Base-by-base conservation (phyloP, 2,888 invertebrate genomes). In the Acleris literana region DNA sequence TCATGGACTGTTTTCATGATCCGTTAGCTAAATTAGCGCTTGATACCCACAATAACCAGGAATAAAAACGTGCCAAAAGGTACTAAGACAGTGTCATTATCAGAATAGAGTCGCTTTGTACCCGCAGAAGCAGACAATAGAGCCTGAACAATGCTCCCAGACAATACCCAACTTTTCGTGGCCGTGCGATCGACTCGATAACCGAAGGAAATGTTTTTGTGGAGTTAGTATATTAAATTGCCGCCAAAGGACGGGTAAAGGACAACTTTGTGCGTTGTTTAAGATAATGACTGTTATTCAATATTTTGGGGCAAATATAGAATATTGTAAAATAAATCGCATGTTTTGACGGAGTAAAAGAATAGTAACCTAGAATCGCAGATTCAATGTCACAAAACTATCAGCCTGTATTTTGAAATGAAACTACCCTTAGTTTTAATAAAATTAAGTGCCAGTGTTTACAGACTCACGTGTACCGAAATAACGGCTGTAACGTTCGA, bases 31-130 rank as follows among this genome's bases (percentile, higher is more conserved):
- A 39, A 39, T 39, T 39, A 39, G 13, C 39, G 39, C 39, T 13
- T 39, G 18, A 51, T 63, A 51, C n/a, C 52, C 68, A 44, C 44
- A 63, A 60, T 65, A 65, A 56, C 65, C 55, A 49, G 20, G 49
- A 60, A 64, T 65, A 65, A 76, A 80, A 81, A 79, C 78, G 78
- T 76, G 73, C 70, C 72, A 62, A 71, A 71, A 64, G 70, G 68
- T 67, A 72, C 75, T 75, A 74, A 75, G 74, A 79, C 81, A 79
- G 80, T 83, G 80, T 77, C 81, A 81, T 84, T 83, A 81, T 75
- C 77, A 75, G 74, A 72, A 80, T 79, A 75, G 72, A 69, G 71
- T 72, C 74, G 71, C 69, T 74, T 73, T 72, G 73, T 72, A 59
- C 68, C 25, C 17, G 53, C 22, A 60, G 56, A 39, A 13, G 58